Conservation (phyloP, 1,140 invertebrate genomes). For the Solenopsis fugax region DNA sequence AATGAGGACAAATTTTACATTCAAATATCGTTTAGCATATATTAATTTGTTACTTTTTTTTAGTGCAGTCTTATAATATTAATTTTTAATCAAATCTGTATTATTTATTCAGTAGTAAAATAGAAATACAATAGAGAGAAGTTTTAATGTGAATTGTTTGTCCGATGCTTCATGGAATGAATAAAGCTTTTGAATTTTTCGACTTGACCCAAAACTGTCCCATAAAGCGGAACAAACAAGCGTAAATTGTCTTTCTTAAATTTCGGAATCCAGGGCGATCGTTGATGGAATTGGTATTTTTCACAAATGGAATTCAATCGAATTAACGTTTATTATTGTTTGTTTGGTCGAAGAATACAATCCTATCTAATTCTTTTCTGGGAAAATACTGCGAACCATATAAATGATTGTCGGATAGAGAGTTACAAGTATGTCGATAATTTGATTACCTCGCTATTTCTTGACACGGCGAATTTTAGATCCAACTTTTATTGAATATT, state of each 20-base stretch:
- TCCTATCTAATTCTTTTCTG: not conserved
- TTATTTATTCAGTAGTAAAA: not conserved
- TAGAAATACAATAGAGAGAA: not conserved
- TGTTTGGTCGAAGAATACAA: not conserved
- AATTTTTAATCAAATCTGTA: not conserved
- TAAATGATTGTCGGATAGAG: not conserved
- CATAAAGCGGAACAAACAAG: constrained; percentile 53
- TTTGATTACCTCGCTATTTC: not conserved
- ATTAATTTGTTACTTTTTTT: not conserved
- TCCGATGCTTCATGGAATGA: not conserved
- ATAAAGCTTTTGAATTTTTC: not conserved
- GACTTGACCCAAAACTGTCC: constrained; percentile 55
- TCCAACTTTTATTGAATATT: not conserved
- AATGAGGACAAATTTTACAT: not conserved
- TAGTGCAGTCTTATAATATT: not conserved
- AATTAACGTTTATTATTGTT: constrained; percentile 5
- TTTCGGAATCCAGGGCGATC: constrained; percentile 65
- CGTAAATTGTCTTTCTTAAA: constrained; percentile 59
- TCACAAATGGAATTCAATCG: not conserved
- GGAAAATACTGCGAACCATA: not conserved
- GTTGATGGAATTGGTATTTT: constrained; percentile 56
- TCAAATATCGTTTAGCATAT: not conserved
- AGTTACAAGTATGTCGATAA: not conserved
- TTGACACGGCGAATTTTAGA: not conserved
- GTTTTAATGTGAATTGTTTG: constrained; percentile 21